Conservation (phyloP, 2,888 invertebrate species). For the Syrphus vitripennis region DNA sequence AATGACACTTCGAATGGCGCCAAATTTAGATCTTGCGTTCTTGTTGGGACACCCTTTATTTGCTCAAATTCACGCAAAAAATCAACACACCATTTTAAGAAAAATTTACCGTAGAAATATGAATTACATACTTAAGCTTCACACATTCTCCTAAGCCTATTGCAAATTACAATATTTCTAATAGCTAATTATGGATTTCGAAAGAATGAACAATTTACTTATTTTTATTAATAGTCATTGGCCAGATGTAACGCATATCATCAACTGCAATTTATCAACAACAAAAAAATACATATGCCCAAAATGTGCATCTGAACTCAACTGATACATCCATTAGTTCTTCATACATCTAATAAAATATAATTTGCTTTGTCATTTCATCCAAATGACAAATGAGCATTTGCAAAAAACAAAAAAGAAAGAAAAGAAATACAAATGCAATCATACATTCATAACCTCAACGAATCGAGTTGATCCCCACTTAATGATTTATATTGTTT, state of each 20-base stretch:
- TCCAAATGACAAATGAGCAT: conserved; percentile 47
- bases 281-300: not conserved
- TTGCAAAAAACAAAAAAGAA: conserved; percentile 31
- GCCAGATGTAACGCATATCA: not conserved
- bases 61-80: no score
- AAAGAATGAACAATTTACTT: not conserved
- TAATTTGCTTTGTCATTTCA: conserved; percentile 30
- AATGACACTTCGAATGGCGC: no score
- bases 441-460: conserved; percentile 61
- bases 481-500: conserved; percentile 70
- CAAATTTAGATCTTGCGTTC: no score
- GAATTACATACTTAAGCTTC: no score
- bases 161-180: no score
- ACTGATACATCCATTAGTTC: not conserved
- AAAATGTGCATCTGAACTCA: not conserved
- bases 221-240: not conserved
- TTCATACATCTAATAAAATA: not conserved
- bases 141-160: no score
- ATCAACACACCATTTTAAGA: no score
- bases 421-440: conserved; percentile 33
- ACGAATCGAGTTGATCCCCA: conserved; percentile 57
- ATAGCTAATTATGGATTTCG: no score
- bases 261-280: not conserved
- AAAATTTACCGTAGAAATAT: no score
- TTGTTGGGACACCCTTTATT: no score